Evolutionary conservation across 2,888 invertebrate species (phyloP).

Genomic region (Entomobrya proxima): DNA sequence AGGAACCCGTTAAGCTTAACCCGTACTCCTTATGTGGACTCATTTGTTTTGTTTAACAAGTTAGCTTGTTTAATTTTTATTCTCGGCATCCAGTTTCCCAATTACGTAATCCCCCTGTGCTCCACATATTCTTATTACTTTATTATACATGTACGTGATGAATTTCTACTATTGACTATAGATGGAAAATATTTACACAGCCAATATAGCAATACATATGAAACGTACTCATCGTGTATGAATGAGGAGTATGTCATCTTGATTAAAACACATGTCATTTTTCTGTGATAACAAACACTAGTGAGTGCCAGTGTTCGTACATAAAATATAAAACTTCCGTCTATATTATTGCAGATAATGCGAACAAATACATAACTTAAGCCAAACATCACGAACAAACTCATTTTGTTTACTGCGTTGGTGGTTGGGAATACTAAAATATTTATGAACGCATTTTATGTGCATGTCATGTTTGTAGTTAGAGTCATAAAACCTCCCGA

Average conservation of each 20-base stretch:
- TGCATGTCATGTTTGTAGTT: conserved; percentile 50
- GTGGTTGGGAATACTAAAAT: conserved; percentile 9
- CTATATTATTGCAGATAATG: not conserved
- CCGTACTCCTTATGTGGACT: too few species aligned
- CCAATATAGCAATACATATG: too few species aligned
- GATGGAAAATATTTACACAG: not conserved
- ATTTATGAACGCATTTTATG: conserved; percentile 50
- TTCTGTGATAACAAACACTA: conserved; percentile 13
- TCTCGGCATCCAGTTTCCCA: conserved; percentile 16
- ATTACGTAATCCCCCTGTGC: conserved; percentile 13
- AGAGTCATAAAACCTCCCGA: conserved; percentile 28
- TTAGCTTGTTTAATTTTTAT: not conserved
- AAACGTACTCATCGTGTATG: not conserved
- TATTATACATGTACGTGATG: too few species aligned
- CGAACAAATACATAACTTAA: too few species aligned
- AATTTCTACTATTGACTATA: not conserved
- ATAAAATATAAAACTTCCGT: not conserved
- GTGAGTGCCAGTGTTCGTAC: not conserved
- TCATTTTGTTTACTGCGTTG: not conserved
- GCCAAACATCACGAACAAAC: too few species aligned
- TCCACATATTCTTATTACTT: not conserved
- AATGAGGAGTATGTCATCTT: conserved; percentile 28
- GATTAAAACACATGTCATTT: conserved; percentile 30
- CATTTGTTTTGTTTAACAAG: not conserved
- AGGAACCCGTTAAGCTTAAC: too few species aligned